Base-by-base conservation (phyloP, 92 coral and sea anemone species). In the Hydrozoanthus gracilis region DNA sequence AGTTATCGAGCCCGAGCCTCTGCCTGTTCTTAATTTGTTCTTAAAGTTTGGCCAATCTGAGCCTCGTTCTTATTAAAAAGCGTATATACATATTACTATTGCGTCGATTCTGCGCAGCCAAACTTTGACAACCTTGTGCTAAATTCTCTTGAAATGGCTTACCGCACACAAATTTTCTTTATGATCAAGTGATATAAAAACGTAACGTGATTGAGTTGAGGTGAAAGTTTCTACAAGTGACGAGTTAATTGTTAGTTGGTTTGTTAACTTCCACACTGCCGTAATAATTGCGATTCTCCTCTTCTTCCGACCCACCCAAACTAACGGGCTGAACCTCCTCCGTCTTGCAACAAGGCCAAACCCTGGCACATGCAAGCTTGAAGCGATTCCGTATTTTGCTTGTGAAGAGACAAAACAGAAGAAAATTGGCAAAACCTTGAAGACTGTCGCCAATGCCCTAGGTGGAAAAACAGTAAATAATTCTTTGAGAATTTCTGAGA, bases 381-480 rank as follows among this genome's bases (percentile, higher is more conserved):
- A 91, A 72, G 69, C 86, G 88, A 20, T 71, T 49, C 73, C 96
- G 82, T 66, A 93, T 89, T 72, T 93, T 93, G 35, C 85, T 82
- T 8, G 96, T 91, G 51, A 91, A 89, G 4, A 93, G 61, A 71
- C 96, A 93, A 85, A 89, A 93, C 84, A 93, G 71, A 9, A 93
- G 82, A 69, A 93, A 93, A 75, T 93, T 87, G 51, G 90, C 94
- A 88, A 91, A 91, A 13, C 94, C 96, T 49, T 93, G 96, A 49
- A 90, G 56, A 51, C 87, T 83, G 74, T 93, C 96, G 4, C 96
- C 96, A 89, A 93, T 88, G 12, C 93, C 92, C 96, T 93, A 73
- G n/a, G 88, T 56, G 62, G 64, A 55, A 75, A 54, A 66, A 18
- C 13, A 68, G 3, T 27, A 35, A 68, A 35, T 0, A 9, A 8